phyloP scores from a whole-genome alignment of 1,140 invertebrate species.

The Nilaparvata lugens region DNA sequence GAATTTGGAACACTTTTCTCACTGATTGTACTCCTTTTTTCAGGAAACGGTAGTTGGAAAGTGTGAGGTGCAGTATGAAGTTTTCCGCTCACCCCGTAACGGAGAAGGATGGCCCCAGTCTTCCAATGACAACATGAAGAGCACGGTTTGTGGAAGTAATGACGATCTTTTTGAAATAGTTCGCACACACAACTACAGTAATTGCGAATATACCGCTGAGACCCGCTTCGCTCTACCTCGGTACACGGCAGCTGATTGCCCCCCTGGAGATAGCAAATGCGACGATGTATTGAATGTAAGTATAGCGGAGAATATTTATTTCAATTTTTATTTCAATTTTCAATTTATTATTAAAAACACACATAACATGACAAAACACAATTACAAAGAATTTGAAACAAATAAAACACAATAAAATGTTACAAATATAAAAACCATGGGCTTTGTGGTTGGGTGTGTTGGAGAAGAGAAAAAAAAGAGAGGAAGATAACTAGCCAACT shows the following conservation, averaged over 20 bases:
- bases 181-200: background rate
- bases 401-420: no score
- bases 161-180: background rate
- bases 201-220: background rate
- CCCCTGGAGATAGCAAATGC: background rate
- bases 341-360: no score
- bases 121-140: background rate
- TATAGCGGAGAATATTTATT: background rate
- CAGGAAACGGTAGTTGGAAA: background rate
- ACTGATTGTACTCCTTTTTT: no score
- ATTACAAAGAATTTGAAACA: no score
- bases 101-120: background rate
- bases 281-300: background rate
- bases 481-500: no score
- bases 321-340: background rate
- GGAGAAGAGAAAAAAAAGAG: no score
- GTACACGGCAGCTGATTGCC: background rate
- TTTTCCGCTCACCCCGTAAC: background rate
- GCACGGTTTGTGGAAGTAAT: background rate
- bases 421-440: no score
- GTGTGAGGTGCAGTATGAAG: background rate
- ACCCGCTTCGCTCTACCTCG: background rate
- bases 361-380: no score
- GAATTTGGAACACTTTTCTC: no score
- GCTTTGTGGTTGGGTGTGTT: no score